These are phyloP conservation scores for Syngnathus rostellatus DNA, from an alignment of 2,797 vertebrate genomes.

Conservation along the genomic window DNA sequence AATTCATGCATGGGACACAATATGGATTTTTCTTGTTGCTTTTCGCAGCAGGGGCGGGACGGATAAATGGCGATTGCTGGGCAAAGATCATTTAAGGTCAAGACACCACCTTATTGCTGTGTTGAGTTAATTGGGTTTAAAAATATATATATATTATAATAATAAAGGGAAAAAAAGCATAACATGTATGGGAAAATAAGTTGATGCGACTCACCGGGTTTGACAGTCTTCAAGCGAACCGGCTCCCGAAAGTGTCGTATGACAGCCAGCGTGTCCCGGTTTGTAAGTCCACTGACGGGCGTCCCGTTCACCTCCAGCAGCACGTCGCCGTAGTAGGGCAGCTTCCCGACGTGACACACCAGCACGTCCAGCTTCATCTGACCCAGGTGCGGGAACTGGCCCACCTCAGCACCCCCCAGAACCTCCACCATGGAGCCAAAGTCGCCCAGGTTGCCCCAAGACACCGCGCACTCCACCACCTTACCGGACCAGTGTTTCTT, in stretches of 20 bases:
- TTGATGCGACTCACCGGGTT: constrained; percentile 75
- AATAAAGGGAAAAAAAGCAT: background rate
- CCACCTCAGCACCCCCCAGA: constrained; percentile 82
- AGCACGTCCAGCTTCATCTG: constrained; percentile 75
- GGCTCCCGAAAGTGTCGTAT: constrained; percentile 93
- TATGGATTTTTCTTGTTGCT: background rate
- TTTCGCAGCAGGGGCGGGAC: background rate
- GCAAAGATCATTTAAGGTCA: background rate
- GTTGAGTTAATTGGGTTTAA: background rate
- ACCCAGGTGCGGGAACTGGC: constrained; percentile 72
- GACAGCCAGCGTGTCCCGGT: constrained; percentile 90
- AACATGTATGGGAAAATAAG: background rate
- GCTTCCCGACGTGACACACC: constrained; percentile 77
- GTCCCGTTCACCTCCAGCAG: constrained; percentile 95
- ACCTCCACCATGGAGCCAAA: constrained; percentile 77
- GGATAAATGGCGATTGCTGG: background rate
- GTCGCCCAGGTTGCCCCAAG: constrained; percentile 81
- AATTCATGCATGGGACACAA: background rate
- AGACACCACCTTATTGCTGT: background rate
- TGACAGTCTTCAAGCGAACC: constrained; percentile 88
- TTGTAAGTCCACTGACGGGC: constrained; percentile 91
- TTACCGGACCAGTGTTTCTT: constrained; percentile 94
- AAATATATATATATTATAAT: too few species aligned
- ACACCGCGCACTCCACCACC: constrained; percentile 89
- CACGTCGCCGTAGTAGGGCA: constrained; percentile 84